These are phyloP conservation scores for Manacus vitellinus DNA, from an alignment of 2,113 vertebrate species.

Conservation along the genomic window DNA sequence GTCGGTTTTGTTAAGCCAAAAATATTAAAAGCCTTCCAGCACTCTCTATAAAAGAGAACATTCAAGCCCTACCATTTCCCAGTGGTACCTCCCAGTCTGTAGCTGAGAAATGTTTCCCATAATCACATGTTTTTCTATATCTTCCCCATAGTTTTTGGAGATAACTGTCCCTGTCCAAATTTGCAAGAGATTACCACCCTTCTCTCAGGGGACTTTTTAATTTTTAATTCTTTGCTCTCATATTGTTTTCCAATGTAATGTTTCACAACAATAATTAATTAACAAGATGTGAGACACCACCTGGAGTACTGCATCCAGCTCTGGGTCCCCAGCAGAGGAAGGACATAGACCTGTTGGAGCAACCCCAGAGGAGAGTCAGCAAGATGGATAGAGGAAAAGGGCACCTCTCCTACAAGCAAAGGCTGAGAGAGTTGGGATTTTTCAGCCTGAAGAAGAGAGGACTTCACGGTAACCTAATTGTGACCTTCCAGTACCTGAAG, in stretches of 20 bases:
- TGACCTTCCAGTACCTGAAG: background rate
- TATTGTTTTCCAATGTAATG: background rate
- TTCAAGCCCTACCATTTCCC: slow-evolving; percentile 11
- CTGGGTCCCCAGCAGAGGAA: background rate
- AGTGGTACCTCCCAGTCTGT: background rate
- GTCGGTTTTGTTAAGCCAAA: background rate
- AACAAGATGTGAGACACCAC: background rate
- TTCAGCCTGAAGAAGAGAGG: background rate
- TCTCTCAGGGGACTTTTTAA: background rate
- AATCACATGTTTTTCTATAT: background rate
- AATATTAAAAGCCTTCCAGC: background rate
- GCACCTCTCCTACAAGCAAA: accelerated
- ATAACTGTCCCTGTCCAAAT: background rate
- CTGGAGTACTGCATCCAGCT: background rate
- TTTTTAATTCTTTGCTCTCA: background rate
- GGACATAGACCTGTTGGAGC: background rate
- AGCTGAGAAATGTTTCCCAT: background rate
- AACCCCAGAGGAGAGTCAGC: background rate
- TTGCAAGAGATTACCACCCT: background rate
- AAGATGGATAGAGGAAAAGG: background rate
- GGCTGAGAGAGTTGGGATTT: background rate
- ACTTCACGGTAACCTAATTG: accelerated
- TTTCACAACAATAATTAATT: background rate
- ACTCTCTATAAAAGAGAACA: background rate
- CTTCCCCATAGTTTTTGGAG: background rate